These are phyloP conservation scores for Notocelia uddmanniana DNA, from an alignment of 2,888 invertebrate species.

Conservation along the genomic window DNA sequence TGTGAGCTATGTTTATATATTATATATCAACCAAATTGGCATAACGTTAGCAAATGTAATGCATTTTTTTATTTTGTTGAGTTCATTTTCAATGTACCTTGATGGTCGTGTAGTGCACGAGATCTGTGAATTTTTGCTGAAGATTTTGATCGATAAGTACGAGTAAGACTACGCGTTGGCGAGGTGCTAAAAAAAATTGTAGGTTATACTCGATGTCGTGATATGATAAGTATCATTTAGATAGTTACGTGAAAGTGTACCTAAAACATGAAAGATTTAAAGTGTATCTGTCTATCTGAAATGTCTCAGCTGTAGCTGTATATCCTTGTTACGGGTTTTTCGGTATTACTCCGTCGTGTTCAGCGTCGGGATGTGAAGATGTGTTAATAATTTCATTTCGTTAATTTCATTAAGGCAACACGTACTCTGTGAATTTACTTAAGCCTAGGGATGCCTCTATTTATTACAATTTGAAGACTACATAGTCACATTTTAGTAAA, in stretches of 20 bases:
- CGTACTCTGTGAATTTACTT: slow-evolving; percentile 35
- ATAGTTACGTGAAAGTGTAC: background rate
- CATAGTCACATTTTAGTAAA: background rate
- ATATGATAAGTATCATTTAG: too few relatives aligned
- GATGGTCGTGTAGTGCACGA: too few relatives aligned
- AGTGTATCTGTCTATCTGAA: background rate
- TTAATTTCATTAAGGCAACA: slow-evolving; percentile 67
- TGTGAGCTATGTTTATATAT: too few relatives aligned
- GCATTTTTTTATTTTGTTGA: too few relatives aligned
- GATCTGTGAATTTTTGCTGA: too few relatives aligned
- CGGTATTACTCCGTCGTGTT: slow-evolving; percentile 10
- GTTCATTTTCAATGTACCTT: too few relatives aligned
- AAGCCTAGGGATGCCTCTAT: slow-evolving; percentile 35
- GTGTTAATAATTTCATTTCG: slow-evolving; percentile 65
- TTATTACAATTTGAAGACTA: slow-evolving; percentile 8
- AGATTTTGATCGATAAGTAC: too few relatives aligned
- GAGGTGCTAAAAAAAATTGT: too few relatives aligned
- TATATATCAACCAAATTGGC: too few relatives aligned
- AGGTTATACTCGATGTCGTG: too few relatives aligned
- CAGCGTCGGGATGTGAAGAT: slow-evolving; percentile 25
- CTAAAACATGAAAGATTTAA: background rate
- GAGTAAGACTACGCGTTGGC: too few relatives aligned
- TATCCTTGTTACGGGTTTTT: slow-evolving; percentile 12
- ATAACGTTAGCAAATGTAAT: too few relatives aligned
- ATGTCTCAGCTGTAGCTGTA: background rate